Evolutionary conservation across 1,140 invertebrate species (phyloP).

Genomic region (Brachionus asplanchnoidis): DNA sequence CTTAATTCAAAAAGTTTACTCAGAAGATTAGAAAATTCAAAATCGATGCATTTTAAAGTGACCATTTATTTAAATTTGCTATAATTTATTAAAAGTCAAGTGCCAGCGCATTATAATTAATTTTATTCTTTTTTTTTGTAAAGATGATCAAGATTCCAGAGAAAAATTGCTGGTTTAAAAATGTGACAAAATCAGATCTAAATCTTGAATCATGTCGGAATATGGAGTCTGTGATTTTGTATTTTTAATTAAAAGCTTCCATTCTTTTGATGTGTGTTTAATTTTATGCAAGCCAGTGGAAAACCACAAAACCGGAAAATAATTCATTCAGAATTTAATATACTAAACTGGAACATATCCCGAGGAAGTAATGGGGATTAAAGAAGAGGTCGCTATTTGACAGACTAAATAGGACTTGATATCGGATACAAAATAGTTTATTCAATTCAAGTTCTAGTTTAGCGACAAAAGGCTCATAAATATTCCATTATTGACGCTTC

Average conservation of each 20-base stretch:
- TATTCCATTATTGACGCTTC: conserved; percentile 14
- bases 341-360: background rate
- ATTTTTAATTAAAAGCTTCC: background rate
- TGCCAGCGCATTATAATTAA: too few species aligned
- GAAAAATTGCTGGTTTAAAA: background rate
- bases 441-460: background rate
- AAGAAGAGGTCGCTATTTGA: background rate
- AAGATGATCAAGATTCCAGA: background rate
- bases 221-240: background rate
- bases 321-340: background rate
- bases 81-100: too few species aligned
- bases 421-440: background rate
- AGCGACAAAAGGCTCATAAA: conserved; percentile 14
- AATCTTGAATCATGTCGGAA: background rate
- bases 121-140: too few species aligned
- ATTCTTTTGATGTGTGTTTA: background rate
- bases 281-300: background rate
- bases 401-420: background rate
- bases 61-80: too few species aligned
- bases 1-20: too few species aligned
- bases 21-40: too few species aligned
- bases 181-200: background rate
- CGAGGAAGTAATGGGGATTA: background rate
- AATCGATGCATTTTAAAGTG: too few species aligned
- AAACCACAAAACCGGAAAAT: background rate